phyloP scores from a whole-genome alignment of 2,113 vertebrate species.

The Aleadryas rufinucha region DNA sequence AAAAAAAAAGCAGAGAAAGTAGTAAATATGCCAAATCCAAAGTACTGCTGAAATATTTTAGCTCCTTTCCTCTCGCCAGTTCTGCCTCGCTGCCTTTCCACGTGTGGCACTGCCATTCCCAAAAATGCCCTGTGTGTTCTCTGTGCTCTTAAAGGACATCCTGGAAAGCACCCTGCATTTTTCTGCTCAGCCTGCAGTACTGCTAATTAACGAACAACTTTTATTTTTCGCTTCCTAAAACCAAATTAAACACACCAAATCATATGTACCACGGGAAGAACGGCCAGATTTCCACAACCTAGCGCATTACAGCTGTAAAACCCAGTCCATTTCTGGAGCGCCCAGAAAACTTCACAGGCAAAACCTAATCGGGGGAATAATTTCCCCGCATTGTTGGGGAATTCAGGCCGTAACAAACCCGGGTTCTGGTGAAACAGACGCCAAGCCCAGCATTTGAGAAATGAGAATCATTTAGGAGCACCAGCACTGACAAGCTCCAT shows the following conservation, averaged over 20 bases:
- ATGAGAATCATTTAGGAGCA: accelerated
- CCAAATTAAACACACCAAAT: background rate
- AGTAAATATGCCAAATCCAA: background rate
- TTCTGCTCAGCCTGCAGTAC: background rate
- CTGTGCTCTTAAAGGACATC: background rate
- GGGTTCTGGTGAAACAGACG: background rate
- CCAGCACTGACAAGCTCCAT: accelerated
- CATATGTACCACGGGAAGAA: background rate
- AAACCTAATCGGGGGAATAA: background rate
- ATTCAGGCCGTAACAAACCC: accelerated
- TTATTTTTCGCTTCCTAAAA: too few species aligned
- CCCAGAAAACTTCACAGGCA: background rate
- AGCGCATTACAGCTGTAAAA: background rate
- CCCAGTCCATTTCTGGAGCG: too few species aligned
- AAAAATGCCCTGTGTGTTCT: background rate
- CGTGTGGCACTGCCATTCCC: background rate
- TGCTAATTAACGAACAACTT: background rate
- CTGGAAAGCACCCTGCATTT: background rate
- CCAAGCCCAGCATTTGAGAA: background rate
- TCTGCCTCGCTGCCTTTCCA: background rate
- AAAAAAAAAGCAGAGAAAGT: background rate
- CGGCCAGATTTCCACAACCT: background rate
- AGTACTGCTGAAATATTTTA: background rate
- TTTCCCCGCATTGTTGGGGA: background rate
- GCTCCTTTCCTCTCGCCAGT: background rate